A percentile compares a stretch with the other conserved stretches of the same genome.
phyloP scores from a whole-genome alignment of 2,888 invertebrate genomes.

The Andrena bicolor region DNA sequence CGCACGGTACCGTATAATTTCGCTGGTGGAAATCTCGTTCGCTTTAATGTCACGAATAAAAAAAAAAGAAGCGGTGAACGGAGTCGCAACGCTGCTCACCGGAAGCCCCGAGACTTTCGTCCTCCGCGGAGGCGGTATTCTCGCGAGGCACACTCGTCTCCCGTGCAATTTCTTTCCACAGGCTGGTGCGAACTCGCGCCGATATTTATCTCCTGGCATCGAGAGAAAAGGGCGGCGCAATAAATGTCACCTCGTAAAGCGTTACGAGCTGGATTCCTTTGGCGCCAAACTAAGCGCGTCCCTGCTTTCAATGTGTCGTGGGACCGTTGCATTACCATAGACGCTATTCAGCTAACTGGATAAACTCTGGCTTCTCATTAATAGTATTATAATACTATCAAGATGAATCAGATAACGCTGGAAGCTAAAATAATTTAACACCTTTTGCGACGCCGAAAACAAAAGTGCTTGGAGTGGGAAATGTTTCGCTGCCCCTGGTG shows the following conservation, averaged over 20 bases:
- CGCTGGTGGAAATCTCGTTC: conserved; percentile 23
- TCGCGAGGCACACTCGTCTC: conserved; percentile 52
- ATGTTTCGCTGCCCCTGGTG: too few relatives aligned
- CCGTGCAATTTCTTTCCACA: conserved; percentile 61
- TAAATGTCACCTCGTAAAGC: conserved; percentile 72
- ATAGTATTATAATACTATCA: not conserved
- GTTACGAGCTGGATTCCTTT: conserved; percentile 40
- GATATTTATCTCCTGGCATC: conserved; percentile 72
- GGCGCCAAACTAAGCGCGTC: conserved; percentile 24
- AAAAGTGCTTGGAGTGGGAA: too few relatives aligned
- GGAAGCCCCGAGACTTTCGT: conserved; percentile 13
- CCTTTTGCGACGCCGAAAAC: too few relatives aligned
- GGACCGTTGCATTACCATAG: conserved; percentile 36
- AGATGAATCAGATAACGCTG: too few relatives aligned
- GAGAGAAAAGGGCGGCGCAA: conserved; percentile 72
- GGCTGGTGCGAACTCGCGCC: conserved; percentile 44
- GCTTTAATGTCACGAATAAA: conserved; percentile 29
- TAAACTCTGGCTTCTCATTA: conserved; percentile 29
- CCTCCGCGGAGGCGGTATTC: conserved; percentile 24
- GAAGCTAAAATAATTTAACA: too few relatives aligned
- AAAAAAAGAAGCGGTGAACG: conserved; percentile 17
- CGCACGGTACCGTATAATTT: conserved; percentile 8
- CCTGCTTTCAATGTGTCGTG: conserved; percentile 35
- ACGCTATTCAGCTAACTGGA: conserved; percentile 2
- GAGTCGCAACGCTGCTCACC: not conserved